Evolutionary conservation across 1,140 invertebrate genomes (phyloP), one percentile per base, ranked within the genome.

Genomic region (Bombus waltoni): DNA sequence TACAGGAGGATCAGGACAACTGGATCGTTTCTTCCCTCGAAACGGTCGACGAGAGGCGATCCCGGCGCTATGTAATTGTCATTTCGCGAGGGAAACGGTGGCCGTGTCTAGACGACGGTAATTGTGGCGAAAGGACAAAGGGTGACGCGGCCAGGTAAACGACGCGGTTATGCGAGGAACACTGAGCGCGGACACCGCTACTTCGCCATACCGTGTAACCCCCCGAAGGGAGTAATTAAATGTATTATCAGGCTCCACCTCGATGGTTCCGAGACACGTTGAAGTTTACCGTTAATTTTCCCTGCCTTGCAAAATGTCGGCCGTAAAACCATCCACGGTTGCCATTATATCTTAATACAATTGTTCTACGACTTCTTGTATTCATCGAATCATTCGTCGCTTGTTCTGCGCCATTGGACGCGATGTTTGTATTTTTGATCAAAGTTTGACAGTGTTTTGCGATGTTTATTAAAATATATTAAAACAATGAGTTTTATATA

Each of bases 121-220:
- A 92, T 92, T 91, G 91, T 83, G 82, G 62, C 83, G 85, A 88
- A 90, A 91, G 91, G 81, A 92, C 87, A 86, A 91, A 89, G 81
- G 74, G 79, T 77, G 78, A 85, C 75, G 71, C 40, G 80, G 53
- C 73, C 90, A 89, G 87, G 88, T 89, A 88, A 87, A 78, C 78
- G 89, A 85, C 81, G 82, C 72, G 76, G 66, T 88, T 68, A 87
- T 47, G 35, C 53, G 9, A 5, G 18, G 18, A 75, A 53, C 73
- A 35, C 32, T 18, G 22, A 44, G 42, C 2, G 32, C 22, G 73
- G 25, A 32, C 73, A 22, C 5, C 4, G 81, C 65, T 68, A 53
- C 70, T 44, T 73, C 66, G 53, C 42, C 32, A 40, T 9, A 75
- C 15, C 15, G 40, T 57, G 40, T 59, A 83, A 28, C 44, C 28